Evolutionary conservation across 2,797 vertebrate genomes (phyloP).

Genomic region (Tapirus indicus): DNA sequence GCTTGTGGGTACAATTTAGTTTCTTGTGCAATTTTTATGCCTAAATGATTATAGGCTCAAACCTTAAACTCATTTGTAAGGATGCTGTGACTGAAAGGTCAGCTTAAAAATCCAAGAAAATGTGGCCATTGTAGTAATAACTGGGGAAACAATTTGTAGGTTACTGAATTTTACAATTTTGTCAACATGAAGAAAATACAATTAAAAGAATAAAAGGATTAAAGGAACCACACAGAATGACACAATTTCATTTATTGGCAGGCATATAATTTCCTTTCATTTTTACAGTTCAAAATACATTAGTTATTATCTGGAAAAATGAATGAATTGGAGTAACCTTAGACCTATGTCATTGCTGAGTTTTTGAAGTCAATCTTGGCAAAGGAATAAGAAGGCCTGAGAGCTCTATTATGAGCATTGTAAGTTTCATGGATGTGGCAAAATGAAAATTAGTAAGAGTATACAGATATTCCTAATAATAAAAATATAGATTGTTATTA

Average conservation of each 20-base stretch:
- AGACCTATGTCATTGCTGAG: neutral
- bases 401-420: neutral
- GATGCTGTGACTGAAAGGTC: constrained; percentile 69
- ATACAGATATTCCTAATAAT: neutral
- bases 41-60: constrained; percentile 65
- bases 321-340: neutral
- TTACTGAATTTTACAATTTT: constrained; percentile 56
- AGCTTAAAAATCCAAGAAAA: constrained; percentile 53
- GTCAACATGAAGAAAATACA: constrained; percentile 52
- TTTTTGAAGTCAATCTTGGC: neutral
- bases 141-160: constrained; percentile 37
- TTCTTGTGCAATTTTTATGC: constrained; percentile 46
- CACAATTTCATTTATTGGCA: constrained; percentile 51
- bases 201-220: constrained; percentile 64
- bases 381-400: neutral
- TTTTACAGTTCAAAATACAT: constrained; percentile 40
- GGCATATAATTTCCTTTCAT: constrained; percentile 46
- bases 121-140: neutral
- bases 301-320: constrained; percentile 30
- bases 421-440: neutral
- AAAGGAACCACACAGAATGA: neutral
- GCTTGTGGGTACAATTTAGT: constrained; percentile 47
- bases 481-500: neutral
- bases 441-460: constrained; percentile 13
- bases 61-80: constrained; percentile 64